Conservation (phyloP, 2,797 vertebrate species). For the Crossoptilon crossoptilon region DNA sequence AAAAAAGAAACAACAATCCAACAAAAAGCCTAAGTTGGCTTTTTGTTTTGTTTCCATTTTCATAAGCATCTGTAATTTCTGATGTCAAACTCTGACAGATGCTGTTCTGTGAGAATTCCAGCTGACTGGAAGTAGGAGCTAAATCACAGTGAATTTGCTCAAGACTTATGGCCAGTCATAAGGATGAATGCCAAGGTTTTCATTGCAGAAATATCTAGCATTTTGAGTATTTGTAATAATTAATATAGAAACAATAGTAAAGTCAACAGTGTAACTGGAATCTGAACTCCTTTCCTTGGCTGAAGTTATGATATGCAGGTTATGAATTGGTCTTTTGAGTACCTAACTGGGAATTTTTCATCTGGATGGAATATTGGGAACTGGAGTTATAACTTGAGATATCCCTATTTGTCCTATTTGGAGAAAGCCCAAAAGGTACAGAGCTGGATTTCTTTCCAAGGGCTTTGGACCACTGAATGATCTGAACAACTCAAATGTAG, state of each 20-base stretch:
- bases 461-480: not conserved
- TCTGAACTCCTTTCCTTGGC: not conserved
- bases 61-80: not conserved
- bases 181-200: not conserved
- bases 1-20: not conserved
- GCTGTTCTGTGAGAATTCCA: conserved; percentile 37
- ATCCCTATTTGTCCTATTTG: not conserved
- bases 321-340: not conserved
- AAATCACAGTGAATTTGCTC: not conserved
- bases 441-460: conserved; percentile 12
- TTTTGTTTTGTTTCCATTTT: conserved; percentile 34
- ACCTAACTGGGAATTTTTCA: not conserved
- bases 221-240: conserved; percentile 4
- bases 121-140: conserved; percentile 7
- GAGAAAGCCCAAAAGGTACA: conserved; percentile 39
- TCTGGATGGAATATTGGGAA: not conserved
- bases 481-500: not conserved
- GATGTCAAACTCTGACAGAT: conserved; percentile 14
- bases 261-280: not conserved
- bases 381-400: not conserved
- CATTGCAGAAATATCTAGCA: not conserved
- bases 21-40: not conserved
- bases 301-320: not conserved
- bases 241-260: not conserved
- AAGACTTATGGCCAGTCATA: not conserved